Evolutionary conservation across 2,888 invertebrate species (phyloP), one percentile per base, ranked within the genome.

Genomic region (Pelosia muscerda): DNA sequence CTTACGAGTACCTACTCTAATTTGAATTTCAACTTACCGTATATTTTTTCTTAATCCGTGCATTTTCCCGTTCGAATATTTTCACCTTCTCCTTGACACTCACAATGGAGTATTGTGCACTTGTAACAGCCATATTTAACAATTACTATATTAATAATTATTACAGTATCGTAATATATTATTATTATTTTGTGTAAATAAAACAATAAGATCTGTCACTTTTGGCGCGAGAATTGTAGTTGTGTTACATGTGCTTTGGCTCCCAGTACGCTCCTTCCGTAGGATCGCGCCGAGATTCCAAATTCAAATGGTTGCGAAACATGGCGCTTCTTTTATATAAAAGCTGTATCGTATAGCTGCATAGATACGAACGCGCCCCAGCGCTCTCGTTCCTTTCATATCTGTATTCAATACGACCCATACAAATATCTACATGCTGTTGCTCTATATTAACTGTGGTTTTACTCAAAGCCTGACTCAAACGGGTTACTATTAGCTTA

Each of bases 301-400:
- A 92, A 86, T 88, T 89, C 84, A 90, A 93, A 92, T 94, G 94
- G 84, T 93, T 92, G 90, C 88, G 89, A 92, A 92, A 93, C 87
- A 82, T 84, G 85, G 83, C 89, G 91, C 89, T 91, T 92, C 92
- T 84, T 91, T 92, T 94, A 94, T 94, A 93, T 93, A 91, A 89
- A 91, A 89, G 86, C 86, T 84, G 81, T 85, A 81, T 74, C 73
- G 81, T 73, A 76, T 84, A 83, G 82, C 72, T 49, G 49, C 49
- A 49, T 81, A 81, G 73, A 71, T 60, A 82, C 74, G 83, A 84
- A 84, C 79, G 86, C 90, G 90, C 90, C 89, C 90, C 90, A 88
- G 87, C 91, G 87, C 88, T 86, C 66, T 84, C 82, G 84, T 89
- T 85, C 91, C 88, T 90, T 91, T 91, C 90, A 87, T 89, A 86